These are phyloP conservation scores for Choloepus didactylus DNA, from an alignment of 2,797 vertebrate genomes.

Conservation along the genomic window DNA sequence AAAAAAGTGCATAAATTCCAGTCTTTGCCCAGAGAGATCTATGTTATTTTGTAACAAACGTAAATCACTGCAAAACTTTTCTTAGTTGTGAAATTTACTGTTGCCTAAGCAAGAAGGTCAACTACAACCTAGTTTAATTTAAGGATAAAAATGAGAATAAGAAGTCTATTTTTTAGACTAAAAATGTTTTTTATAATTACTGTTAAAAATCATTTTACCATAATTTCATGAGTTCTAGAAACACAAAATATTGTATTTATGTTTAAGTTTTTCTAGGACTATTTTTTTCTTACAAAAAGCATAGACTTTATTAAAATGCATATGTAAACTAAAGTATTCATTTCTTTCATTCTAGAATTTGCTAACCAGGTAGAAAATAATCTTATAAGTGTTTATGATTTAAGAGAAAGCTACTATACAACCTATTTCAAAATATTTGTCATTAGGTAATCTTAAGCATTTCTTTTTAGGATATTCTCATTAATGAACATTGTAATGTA, in stretches of 20 bases:
- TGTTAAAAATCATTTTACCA: slow-evolving; percentile 48
- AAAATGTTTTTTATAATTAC: slow-evolving; percentile 36
- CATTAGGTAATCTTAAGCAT: slow-evolving; percentile 38
- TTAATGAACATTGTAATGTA: slow-evolving; percentile 29
- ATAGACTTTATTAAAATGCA: slow-evolving; percentile 31
- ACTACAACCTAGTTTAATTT: neutral
- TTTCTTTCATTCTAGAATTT: slow-evolving; percentile 26
- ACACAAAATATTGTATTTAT: neutral
- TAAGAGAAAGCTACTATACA: slow-evolving; percentile 27
- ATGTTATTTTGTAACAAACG: slow-evolving; percentile 64
- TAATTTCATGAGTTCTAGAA: slow-evolving; percentile 15
- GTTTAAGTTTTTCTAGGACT: slow-evolving; percentile 9
- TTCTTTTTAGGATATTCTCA: slow-evolving; percentile 27
- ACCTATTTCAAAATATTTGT: slow-evolving; percentile 56
- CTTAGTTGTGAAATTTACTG: slow-evolving; percentile 64
- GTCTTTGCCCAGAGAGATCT: slow-evolving; percentile 28
- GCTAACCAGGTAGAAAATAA: slow-evolving; percentile 17
- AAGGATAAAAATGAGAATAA: slow-evolving; percentile 42
- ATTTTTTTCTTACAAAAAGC: neutral
- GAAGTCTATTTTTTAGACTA: neutral
- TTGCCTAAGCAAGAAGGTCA: slow-evolving; percentile 66
- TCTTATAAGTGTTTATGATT: neutral
- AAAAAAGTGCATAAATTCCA: neutral
- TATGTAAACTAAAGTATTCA: slow-evolving; percentile 25
- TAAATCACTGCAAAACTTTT: slow-evolving; percentile 49